Evolutionary conservation across 2,888 invertebrate genomes (phyloP).

Genomic region (Blastobasis adustella): DNA sequence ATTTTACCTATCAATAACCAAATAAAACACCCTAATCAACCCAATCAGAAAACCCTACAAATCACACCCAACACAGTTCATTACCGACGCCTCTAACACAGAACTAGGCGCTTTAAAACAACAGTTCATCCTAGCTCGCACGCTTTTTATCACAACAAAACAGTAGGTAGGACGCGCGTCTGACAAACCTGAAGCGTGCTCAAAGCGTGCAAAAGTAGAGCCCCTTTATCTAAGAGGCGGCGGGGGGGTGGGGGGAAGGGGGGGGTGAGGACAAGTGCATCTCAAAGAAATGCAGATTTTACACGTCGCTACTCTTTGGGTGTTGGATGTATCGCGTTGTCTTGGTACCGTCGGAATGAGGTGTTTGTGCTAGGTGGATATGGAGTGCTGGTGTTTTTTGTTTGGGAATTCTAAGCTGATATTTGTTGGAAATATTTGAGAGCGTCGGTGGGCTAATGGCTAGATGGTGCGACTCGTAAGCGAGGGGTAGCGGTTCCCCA

Average conservation of each 20-base stretch:
- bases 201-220: slow-evolving; percentile 70
- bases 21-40: too few species aligned
- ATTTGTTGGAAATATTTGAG: too few species aligned
- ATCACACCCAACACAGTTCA: too few species aligned
- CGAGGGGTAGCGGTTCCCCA: too few species aligned
- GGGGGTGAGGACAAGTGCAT: slow-evolving; percentile 63
- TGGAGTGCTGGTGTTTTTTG: too few species aligned
- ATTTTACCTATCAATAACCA: too few species aligned
- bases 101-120: slow-evolving; percentile 13
- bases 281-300: slow-evolving; percentile 76
- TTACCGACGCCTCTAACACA: too few species aligned
- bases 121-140: slow-evolving; percentile 15
- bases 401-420: too few species aligned
- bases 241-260: slow-evolving; percentile 8
- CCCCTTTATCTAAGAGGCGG: slow-evolving; percentile 57
- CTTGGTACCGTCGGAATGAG: not conserved
- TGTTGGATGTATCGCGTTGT: slow-evolving; percentile 52
- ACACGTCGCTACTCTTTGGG: slow-evolving; percentile 73
- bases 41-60: too few species aligned
- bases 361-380: too few species aligned
- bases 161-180: slow-evolving; percentile 21
- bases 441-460: too few species aligned
- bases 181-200: slow-evolving; percentile 58
- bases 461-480: too few species aligned
- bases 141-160: slow-evolving; percentile 32